Evolutionary conservation across 2,888 invertebrate species (phyloP), one percentile per base, ranked within the genome.

Genomic region (Uropetala carovei): DNA sequence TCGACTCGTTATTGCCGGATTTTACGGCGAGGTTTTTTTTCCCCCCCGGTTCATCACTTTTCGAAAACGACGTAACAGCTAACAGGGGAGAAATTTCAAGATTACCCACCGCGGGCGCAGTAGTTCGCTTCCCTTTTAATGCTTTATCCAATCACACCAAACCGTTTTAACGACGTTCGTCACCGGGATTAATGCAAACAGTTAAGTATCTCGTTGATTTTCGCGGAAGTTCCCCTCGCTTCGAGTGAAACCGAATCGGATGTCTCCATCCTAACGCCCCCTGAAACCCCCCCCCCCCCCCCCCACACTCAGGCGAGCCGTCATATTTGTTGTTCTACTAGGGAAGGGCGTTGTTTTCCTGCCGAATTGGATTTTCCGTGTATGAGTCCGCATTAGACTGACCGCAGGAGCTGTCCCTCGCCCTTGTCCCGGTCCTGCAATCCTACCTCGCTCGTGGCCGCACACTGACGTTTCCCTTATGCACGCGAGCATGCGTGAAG

Each of bases 401-500:
- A 22, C 68, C 68, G n/a, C 68, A n/a, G 64, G 64, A 18, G 16
- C n/a, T n/a, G 64, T 64, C 64, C 64, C 43, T 43, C 43, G 43
- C 43, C 64, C 60, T 10, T 64, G 64, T 64, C 64, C 64, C 64
- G 5, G 43, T 43, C 43, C 43, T 43, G 43, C 43, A 43, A 43
- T 43, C 43, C 43, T 43, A 43, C 43, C 43, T 43, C 43, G 5
- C 64, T 64, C 64, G 64, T 64, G 7, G 64, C n/a, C 64, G 60
- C 60, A 18, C 18, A n/a, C 16, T 64, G 64, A 8, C 64, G 64
- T 64, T n/a, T n/a, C 68, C 22, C 68, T 68, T 68, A 68, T 68
- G 68, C 68, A 68, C 68, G n/a, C 68, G 68, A 18, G 68, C 68
- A 68, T 68, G 68, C 68, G 68, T 68, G 22, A 68, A 68, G n/a